Conservation (phyloP, 2,888 invertebrate species). For the Tubulanus polymorphus region DNA sequence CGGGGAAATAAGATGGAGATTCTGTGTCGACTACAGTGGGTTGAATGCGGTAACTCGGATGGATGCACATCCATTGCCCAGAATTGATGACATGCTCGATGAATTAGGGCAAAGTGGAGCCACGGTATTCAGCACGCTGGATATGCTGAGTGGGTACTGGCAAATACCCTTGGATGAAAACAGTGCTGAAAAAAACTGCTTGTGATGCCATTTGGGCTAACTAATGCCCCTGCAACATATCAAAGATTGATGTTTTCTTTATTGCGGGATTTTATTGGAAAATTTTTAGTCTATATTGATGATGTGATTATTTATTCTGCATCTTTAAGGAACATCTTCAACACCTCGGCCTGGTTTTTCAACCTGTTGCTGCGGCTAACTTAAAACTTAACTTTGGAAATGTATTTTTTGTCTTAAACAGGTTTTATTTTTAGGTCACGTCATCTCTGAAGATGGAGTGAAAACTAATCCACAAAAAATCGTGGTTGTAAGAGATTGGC, state of each 20-base stretch:
- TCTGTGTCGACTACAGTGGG: slow-evolving; percentile 2
- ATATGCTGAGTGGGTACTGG: not conserved
- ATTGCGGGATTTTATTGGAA: slow-evolving; percentile 6
- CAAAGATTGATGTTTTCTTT: slow-evolving; percentile 11
- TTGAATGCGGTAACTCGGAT: not conserved
- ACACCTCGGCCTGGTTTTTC: slow-evolving; percentile 6
- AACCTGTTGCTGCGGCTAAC: slow-evolving; percentile 3
- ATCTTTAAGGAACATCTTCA: no score
- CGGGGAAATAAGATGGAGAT: no score
- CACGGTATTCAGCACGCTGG: not conserved
- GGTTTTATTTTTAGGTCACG: slow-evolving; percentile 7
- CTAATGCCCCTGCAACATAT: slow-evolving; percentile 7
- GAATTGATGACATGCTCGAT: not conserved
- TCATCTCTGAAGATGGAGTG: slow-evolving; percentile 7
- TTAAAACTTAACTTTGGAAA: slow-evolving; percentile 8
- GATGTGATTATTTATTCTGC: slow-evolving; percentile 9
- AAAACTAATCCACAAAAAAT: slow-evolving; percentile 7
- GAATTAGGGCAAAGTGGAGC: not conserved
- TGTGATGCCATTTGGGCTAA: slow-evolving; percentile 10
- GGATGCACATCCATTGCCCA: not conserved
- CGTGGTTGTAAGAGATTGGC: not conserved
- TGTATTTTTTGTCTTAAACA: slow-evolving; percentile 5
- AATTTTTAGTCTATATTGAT: slow-evolving; percentile 11
- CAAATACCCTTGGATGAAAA: not conserved
- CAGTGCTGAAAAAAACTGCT: no score